Evolutionary conservation across 2,113 vertebrate species (phyloP).

Genomic region (Tragelaphus buxtoni): DNA sequence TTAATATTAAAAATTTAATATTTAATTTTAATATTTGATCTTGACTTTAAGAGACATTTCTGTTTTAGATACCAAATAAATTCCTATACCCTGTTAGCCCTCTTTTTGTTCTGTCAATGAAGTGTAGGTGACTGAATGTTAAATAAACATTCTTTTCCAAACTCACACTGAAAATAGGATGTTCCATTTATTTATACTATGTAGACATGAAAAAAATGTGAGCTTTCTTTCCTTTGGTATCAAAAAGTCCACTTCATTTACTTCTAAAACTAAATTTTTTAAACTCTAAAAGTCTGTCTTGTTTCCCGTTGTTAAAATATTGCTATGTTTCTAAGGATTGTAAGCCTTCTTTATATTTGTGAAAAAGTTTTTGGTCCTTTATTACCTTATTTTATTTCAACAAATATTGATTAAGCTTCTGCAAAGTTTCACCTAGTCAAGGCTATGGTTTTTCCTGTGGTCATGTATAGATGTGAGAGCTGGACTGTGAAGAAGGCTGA

Average conservation of each 20-base stretch:
- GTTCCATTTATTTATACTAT: constrained; percentile 50
- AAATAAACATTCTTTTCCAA: constrained; percentile 58
- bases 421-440: background rate
- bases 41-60: constrained; percentile 44
- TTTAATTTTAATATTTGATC: constrained; percentile 14
- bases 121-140: constrained; percentile 53
- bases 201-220: constrained; percentile 46
- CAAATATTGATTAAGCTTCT: constrained; percentile 2
- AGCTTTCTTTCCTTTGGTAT: background rate
- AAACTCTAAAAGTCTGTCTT: background rate
- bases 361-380: background rate
- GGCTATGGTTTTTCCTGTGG: background rate
- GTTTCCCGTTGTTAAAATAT: constrained; percentile 6
- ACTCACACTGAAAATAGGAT: constrained; percentile 40
- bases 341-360: background rate
- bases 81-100: constrained; percentile 29
- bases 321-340: background rate
- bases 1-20: too few relatives aligned
- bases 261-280: background rate
- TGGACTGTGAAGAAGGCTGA: background rate
- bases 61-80: constrained; percentile 61
- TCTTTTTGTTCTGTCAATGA: constrained; percentile 41
- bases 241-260: constrained; percentile 7
- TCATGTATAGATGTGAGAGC: background rate
- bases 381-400: background rate